These are phyloP conservation scores for Protula sp. DNA, from an alignment of 2,888 invertebrate species.

Conservation along the genomic window DNA sequence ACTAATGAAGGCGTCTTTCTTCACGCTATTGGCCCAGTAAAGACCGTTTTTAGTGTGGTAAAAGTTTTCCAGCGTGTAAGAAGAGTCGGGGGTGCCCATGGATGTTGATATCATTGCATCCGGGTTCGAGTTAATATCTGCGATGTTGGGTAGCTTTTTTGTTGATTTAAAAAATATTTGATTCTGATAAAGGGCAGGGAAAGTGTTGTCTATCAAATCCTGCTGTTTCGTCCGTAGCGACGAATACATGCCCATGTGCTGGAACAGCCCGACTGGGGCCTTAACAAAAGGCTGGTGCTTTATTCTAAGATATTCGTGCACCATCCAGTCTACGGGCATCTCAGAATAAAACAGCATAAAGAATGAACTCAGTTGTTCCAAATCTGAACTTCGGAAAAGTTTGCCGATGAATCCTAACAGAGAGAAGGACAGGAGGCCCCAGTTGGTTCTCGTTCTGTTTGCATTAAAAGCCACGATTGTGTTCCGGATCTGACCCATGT, in stretches of 20 bases:
- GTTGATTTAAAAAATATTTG: no score
- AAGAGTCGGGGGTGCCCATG: no score
- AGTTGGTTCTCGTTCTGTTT: background rate
- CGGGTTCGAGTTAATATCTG: no score
- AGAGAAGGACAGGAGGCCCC: background rate
- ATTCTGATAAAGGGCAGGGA: no score
- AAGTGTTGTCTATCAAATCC: no score
- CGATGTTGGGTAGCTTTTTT: no score
- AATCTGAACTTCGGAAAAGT: background rate
- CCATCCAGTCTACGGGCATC: background rate
- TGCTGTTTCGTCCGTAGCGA: no score
- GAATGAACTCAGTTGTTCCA: background rate
- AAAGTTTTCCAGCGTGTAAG: no score
- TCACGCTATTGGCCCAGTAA: no score
- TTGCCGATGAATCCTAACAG: slow-evolving; percentile 1
- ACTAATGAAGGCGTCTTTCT: no score
- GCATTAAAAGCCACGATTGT: background rate
- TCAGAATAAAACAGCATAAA: background rate
- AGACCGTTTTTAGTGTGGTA: no score
- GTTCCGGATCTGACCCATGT: background rate
- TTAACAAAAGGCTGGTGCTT: background rate
- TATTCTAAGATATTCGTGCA: background rate
- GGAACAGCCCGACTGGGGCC: background rate
- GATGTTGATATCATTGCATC: no score
- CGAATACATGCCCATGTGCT: background rate